Percentiles rank a stretch among this genome's conserved stretches.
Evolutionary conservation across 2,888 invertebrate species (phyloP).

Genomic region (Herminia tarsipennalis): DNA sequence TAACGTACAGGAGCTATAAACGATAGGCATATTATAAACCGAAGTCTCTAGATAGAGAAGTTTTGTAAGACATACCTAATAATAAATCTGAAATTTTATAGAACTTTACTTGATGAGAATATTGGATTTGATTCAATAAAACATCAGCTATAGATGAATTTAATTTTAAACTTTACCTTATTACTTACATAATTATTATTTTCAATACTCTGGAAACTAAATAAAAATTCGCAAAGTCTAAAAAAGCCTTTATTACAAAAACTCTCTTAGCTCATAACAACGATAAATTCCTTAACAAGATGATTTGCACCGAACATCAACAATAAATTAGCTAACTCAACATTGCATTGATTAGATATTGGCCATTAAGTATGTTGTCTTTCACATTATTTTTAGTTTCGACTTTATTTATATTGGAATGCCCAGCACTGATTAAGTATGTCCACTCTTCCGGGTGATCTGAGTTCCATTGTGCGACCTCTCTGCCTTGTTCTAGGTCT

Average conservation of each 20-base stretch:
- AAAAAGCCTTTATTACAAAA: conserved; percentile 76
- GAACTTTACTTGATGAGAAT: too few species aligned
- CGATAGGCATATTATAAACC: too few species aligned
- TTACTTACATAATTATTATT: too few species aligned
- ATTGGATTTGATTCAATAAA: too few species aligned
- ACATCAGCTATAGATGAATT: too few species aligned
- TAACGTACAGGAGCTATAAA: too few species aligned
- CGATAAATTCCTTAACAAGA: conserved; percentile 63
- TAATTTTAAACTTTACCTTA: too few species aligned
- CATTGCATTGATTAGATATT: conserved; percentile 49
- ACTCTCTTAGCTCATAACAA: conserved; percentile 71
- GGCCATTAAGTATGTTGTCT: conserved; percentile 63
- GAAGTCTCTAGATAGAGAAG: too few species aligned
- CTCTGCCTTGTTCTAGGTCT: conserved; percentile 37
- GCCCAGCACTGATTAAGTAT: conserved; percentile 67
- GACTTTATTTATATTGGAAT: conserved; percentile 74
- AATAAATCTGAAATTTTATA: too few species aligned
- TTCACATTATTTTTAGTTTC: conserved; percentile 65
- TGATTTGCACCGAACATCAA: conserved; percentile 58
- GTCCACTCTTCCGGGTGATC: conserved; percentile 32
- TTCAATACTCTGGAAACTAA: too few species aligned
- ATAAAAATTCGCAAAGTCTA: conserved; percentile 41
- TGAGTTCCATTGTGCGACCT: conserved; percentile 24
- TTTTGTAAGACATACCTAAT: too few species aligned
- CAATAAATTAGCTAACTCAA: conserved; percentile 50